Base-by-base conservation (phyloP, 1,140 invertebrate genomes). In the Drosophila suzukii region DNA sequence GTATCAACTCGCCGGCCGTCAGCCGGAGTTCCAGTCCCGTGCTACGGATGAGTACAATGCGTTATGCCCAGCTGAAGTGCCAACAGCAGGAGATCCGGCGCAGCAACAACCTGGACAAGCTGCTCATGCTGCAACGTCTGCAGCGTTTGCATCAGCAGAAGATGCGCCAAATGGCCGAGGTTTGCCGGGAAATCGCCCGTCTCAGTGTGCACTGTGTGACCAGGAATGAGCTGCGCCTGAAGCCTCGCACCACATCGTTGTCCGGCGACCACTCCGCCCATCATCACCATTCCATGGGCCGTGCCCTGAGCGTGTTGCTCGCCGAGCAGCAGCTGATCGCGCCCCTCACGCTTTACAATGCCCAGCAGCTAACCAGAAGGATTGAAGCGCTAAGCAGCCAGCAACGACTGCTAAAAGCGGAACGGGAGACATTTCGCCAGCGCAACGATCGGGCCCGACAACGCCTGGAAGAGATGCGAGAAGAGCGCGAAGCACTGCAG, bases 51-150 rank as follows among this genome's bases (percentile, higher is more conserved):
- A 82, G 73, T 39, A 91, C 66, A 0, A 81, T 79, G 54, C 89
- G 91, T n/a, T 88, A 89, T 55, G 65, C 73, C 8, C 60, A 81
- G 30, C 56, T 91, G 3, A 93, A 93, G 75, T 94, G 83, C 71
- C 59, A 74, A 7, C 63, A 30, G 17, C 93, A 93, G 1, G 95
- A 96, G 85, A 93, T 96, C 44, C 94, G 94, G 51, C 94, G 94
- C 1, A 97, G 96, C 86, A 98, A 97, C 83, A 95, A 94, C 17
- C 93, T 97, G 10, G 94, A 94, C 17, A 96, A 96, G 73, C 91
- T 98, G 6, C 93, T 92, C 3, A 46, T 68, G 55, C 39, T 92
- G 39, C 92, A 92, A 67, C 84, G 81, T 10, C 58, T 58, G 24
- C 75, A 92, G 68, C 79, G 90, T 0, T 50, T 60, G 20, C 74